Evolutionary conservation across 1,140 invertebrate genomes (phyloP), one percentile per base, ranked within the genome.

Genomic region (Euwallacea similis): DNA sequence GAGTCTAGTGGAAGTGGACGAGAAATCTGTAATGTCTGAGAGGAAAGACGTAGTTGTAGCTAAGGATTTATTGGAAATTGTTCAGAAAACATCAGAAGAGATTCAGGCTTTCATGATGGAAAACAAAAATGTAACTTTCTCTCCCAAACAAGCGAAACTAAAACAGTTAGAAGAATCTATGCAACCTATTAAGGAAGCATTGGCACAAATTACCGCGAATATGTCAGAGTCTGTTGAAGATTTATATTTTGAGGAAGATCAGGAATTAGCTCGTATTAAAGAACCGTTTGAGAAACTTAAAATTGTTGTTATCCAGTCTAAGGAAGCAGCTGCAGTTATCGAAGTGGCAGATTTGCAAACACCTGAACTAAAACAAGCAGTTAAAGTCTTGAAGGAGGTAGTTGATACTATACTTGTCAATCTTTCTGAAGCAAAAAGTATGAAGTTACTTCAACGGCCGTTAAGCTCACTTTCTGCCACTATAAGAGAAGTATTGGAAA

Each of bases 251-350:
- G 69, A 71, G 56, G 42, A 71, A 42, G 15, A n/a, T 0, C 46
- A 63, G 59, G 62, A 42, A 15, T 42, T 74, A 7, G 42, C 53
- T 6, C 9, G 53, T 2, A 16, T 71, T 11, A 46, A 8, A 13
- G 53, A 71, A 63, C 64, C 64, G 2, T 43, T 74, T 10, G 33
- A 71, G 13, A 68, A 68, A 58, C 8, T 74, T 7, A 53, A 8
- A 16, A 11, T n/a, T 43, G 6, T 63, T 10, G 46, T 68, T 11
- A 41, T 63, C 43, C 3, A 61, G 11, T n/a, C 15, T 7, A 61
- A 61, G n/a, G 42, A 61, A 6, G 55, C 55, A 61, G 59, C 7
- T 9, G 6, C 11, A 42, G 42, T 42, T 8, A 7, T 0, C 11
- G 42, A 66, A 55, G 13, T 58, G 46, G 7, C 16, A 9, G 33